Base-by-base conservation (phyloP, 2,113 vertebrate species). In the Menidia beryllina region DNA sequence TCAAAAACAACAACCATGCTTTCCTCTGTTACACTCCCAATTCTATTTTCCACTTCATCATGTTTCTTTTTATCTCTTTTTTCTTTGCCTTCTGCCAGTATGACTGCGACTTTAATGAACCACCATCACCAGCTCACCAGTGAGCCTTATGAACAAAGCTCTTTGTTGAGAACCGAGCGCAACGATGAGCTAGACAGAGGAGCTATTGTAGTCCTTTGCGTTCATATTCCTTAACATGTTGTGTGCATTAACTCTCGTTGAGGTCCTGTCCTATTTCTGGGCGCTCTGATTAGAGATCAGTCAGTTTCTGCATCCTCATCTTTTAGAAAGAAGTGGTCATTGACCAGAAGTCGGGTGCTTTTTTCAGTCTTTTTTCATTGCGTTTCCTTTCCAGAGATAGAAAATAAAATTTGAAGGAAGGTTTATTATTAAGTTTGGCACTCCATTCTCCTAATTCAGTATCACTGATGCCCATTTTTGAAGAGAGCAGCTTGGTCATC, bases 151-250 rank as follows among this genome's bases (percentile, higher is more conserved):
- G 69, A 84, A 88, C 82, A 90, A 85, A 82, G 75, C 61, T 53
- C 69, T 85, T 79, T 77, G 73, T 89, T 89, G 57, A 81, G 70
- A 81, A 62, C 69, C 45, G n/a, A 66, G 59, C 61, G 54, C 66
- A 73, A 76, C 64, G 61, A 74, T 64, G 77, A 85, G 58, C 57
- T 24, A 21, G 69, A 90, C 75, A 86, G 80, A 83, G 58, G 27
- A 67, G 72, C 74, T 68, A 78, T 86, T 89, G 79, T 87, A 69
- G 64, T 23, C n/a, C 34, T 27, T 62, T 67, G 72, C 53, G 72
- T 58, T 53, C 57, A 70, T 56, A 55, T 48, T 30, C 47, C 52
- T 48, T 34, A 67, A 68, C 56, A 39, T 21, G 49, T 30, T 60
- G 59, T 43, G 61, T 51, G 30, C 39, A 64, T 47, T 72, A 26